These are phyloP conservation scores for Stichopus chloronotus DNA, from an alignment of 35 echinoderm and acorn worm genomes.

Conservation along the genomic window DNA sequence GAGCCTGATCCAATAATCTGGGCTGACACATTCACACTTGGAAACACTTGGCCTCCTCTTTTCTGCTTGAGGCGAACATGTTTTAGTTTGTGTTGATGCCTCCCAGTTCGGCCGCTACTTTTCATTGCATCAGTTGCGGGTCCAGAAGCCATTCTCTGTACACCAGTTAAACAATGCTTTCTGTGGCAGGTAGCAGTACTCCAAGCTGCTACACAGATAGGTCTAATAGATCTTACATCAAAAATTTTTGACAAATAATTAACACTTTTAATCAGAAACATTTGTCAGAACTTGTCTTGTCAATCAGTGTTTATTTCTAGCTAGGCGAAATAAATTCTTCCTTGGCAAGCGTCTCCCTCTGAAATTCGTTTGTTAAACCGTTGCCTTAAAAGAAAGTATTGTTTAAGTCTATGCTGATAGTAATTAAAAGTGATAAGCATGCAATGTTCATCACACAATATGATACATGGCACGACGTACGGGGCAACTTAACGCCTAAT, in stretches of 20 bases:
- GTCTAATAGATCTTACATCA: neutral
- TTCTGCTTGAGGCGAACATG: slow-evolving; percentile 33
- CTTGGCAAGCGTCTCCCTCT: too few relatives aligned
- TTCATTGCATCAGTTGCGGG: neutral
- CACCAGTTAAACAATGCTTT: neutral
- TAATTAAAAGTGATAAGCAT: too few relatives aligned
- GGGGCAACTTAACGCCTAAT: too few relatives aligned
- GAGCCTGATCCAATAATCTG: slow-evolving; percentile 65
- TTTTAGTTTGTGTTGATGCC: neutral
- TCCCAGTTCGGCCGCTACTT: neutral
- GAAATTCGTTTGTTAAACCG: too few relatives aligned
- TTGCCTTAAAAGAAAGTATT: too few relatives aligned
- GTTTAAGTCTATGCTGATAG: too few relatives aligned
- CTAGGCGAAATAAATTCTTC: too few relatives aligned
- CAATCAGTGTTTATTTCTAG: too few relatives aligned
- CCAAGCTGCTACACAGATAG: neutral
- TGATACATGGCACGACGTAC: too few relatives aligned
- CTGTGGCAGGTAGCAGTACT: neutral
- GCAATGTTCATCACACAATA: too few relatives aligned
- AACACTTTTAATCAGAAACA: slow-evolving; percentile 1
- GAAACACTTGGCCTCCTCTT: slow-evolving; percentile 37
- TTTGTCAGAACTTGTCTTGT: neutral
- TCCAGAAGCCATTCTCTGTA: neutral
- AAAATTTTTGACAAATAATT: neutral
- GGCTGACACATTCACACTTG: slow-evolving; percentile 23